A percentile compares a stretch with the other conserved stretches of the same genome.
Conservation (phyloP, 2,113 vertebrate genomes). For the Phodopus roborovskii region DNA sequence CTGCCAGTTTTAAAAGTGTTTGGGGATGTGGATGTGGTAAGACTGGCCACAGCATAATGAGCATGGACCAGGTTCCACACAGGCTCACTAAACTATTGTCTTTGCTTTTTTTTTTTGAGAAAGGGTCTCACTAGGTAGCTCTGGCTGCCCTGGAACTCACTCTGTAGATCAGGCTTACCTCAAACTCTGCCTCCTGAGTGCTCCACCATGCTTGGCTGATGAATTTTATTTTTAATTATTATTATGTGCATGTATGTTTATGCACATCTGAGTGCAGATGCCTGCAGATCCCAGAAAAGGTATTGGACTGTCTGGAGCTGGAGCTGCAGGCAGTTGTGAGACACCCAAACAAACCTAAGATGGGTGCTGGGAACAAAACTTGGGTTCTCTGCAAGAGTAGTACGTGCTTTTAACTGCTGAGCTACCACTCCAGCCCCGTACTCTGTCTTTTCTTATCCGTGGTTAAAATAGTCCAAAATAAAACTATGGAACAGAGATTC, state of each 20-base stretch:
- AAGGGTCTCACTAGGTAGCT: background rate
- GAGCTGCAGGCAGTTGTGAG: background rate
- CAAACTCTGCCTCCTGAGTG: background rate
- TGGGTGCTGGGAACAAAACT: background rate
- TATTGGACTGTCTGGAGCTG: background rate
- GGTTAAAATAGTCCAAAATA: constrained; percentile 39
- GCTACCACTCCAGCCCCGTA: no score
- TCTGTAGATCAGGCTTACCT: background rate
- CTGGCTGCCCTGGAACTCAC: background rate
- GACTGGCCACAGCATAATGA: background rate
- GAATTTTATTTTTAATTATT: background rate
- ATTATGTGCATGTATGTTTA: no score
- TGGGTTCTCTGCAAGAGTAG: background rate
- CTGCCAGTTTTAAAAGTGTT: background rate
- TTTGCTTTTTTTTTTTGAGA: background rate
- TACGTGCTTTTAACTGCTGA: no score
- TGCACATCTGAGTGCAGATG: no score
- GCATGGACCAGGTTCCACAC: background rate
- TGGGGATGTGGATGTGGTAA: background rate
- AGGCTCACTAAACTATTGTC: background rate
- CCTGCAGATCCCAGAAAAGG: background rate
- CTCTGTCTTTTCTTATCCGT: background rate
- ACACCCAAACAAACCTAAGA: background rate
- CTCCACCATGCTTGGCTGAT: background rate
- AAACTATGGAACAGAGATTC: background rate